These are phyloP conservation scores for Oreochromis spilurus DNA, from an alignment of 2,113 vertebrate genomes.

Conservation along the genomic window DNA sequence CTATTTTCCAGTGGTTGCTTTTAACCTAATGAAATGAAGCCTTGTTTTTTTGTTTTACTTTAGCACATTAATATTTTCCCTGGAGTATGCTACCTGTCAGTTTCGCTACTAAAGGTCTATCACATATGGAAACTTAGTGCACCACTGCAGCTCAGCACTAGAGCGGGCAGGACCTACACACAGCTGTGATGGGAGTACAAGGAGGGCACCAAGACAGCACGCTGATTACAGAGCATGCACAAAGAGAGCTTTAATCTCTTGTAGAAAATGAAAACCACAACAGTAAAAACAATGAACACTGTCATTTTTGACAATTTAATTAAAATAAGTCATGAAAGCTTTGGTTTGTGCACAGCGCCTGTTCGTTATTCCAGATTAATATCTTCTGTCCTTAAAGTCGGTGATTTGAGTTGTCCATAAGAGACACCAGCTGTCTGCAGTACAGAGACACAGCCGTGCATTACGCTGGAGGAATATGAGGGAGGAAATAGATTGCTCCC, in stretches of 20 bases:
- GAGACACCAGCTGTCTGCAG: constrained; percentile 28
- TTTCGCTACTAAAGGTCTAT: background rate
- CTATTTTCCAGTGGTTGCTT: constrained; percentile 1
- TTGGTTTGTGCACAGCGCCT: constrained; percentile 1
- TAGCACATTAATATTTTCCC: background rate
- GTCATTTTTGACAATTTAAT: constrained; percentile 58
- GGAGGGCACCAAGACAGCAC: constrained; percentile 5
- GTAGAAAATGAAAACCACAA: constrained; percentile 57
- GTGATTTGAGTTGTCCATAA: constrained; percentile 1
- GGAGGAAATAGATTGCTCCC: background rate
- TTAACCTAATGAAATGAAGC: background rate
- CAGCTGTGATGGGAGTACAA: constrained; percentile 9
- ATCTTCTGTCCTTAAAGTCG: constrained; percentile 13
- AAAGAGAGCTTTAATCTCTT: constrained; percentile 51
- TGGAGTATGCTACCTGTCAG: constrained; percentile 17
- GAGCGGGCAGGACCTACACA: constrained; percentile 20
- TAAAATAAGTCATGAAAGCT: constrained; percentile 47
- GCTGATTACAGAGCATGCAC: constrained; percentile 59
- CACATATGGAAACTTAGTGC: constrained; percentile 8
- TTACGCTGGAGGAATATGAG: background rate
- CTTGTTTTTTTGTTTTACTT: background rate
- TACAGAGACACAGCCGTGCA: background rate
- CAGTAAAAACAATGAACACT: constrained; percentile 29
- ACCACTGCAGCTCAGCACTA: constrained; percentile 13
- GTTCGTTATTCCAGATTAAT: background rate